These are phyloP conservation scores for Ethmia dodecea DNA, from an alignment of 2,888 invertebrate species.

Conservation along the genomic window DNA sequence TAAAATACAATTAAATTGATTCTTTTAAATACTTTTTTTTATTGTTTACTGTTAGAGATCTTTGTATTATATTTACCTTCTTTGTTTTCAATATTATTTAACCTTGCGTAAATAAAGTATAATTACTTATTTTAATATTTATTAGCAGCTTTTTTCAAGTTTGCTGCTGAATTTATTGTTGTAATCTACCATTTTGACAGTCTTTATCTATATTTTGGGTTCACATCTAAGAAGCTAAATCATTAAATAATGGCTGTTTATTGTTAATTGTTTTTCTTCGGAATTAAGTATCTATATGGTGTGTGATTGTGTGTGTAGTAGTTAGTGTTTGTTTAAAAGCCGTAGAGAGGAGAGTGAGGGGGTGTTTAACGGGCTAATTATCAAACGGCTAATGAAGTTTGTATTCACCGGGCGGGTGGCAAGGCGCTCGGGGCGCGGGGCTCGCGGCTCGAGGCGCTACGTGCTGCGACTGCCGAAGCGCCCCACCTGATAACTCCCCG, in stretches of 20 bases:
- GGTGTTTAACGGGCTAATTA: conserved; percentile 77
- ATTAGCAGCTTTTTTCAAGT: no score
- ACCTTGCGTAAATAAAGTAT: no score
- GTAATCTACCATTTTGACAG: no score
- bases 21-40: conserved; percentile 10
- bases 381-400: conserved; percentile 78
- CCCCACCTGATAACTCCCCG: conserved; percentile 74
- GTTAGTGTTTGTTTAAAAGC: conserved; percentile 48
- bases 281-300: neutral
- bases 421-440: conserved; percentile 14
- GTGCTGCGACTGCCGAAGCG: conserved; percentile 68
- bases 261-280: neutral
- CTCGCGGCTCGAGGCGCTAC: conserved; percentile 49
- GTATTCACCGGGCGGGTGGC: conserved; percentile 64
- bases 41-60: neutral
- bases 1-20: conserved; percentile 15
- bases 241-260: no score
- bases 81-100: no score
- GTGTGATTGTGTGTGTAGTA: conserved; percentile 11
- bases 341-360: conserved; percentile 60
- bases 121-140: no score
- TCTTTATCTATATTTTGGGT: no score
- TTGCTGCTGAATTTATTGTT: no score
- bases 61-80: no score
- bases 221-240: no score